A percentile compares a stretch with the other conserved stretches of the same genome.
Evolutionary conservation across 1,140 invertebrate genomes (phyloP).

Genomic region (Achroia grisella): DNA sequence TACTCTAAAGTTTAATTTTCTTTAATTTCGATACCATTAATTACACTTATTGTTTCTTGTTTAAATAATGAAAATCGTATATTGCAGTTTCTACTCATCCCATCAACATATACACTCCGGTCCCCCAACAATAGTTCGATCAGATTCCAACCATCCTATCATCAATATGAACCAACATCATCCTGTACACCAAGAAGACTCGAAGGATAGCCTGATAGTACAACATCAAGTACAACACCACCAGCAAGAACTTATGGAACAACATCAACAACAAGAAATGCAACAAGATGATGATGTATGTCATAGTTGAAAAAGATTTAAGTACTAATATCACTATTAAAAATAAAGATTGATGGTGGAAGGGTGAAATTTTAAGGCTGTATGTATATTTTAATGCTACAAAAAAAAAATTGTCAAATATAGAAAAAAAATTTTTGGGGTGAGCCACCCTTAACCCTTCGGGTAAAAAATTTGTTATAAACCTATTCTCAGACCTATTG

Average conservation of each 20-base stretch:
- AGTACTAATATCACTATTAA: too few relatives aligned
- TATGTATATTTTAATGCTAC: too few relatives aligned
- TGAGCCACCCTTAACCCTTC: too few relatives aligned
- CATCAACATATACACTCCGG: slow-evolving; percentile 64
- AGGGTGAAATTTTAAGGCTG: too few relatives aligned
- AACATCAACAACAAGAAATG: slow-evolving; percentile 61
- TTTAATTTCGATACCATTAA: too few relatives aligned
- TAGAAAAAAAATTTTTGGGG: too few relatives aligned
- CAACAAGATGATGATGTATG: slow-evolving; percentile 51
- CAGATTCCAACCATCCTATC: slow-evolving; percentile 70
- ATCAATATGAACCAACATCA: slow-evolving; percentile 70
- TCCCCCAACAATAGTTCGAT: slow-evolving; percentile 59
- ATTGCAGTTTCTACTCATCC: slow-evolving; percentile 67
- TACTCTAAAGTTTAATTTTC: too few relatives aligned
- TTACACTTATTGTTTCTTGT: too few relatives aligned
- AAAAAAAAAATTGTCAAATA: too few relatives aligned
- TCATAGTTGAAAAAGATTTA: background rate
- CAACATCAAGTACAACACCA: slow-evolving; percentile 64
- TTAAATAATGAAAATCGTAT: slow-evolving; percentile 5
- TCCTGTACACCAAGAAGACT: slow-evolving; percentile 54
- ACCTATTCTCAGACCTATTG: too few relatives aligned
- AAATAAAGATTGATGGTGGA: too few relatives aligned
- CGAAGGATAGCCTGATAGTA: slow-evolving; percentile 66
- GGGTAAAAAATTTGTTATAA: too few relatives aligned
- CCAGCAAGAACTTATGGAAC: slow-evolving; percentile 60